These are phyloP conservation scores for Hypotaenidia okinawae DNA, from an alignment of 2,797 vertebrate species.

Conservation along the genomic window DNA sequence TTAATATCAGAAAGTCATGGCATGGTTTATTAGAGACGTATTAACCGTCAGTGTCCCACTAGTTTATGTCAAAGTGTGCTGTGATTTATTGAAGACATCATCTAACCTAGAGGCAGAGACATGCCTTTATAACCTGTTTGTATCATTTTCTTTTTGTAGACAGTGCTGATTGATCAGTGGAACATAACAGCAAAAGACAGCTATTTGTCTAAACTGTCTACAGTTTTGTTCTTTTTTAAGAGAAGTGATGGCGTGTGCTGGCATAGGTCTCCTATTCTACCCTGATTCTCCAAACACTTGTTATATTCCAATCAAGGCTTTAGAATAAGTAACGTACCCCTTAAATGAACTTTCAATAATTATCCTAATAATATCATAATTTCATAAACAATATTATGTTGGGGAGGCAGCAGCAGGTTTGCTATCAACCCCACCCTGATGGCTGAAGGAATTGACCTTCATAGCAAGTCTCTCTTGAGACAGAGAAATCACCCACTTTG, in stretches of 20 bases:
- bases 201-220: neutral
- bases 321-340: neutral
- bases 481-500: no score
- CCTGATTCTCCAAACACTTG: accelerated
- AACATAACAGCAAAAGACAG: neutral
- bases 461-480: no score
- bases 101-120: neutral
- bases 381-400: neutral
- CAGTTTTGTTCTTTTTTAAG: neutral
- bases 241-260: neutral
- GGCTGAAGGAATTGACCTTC: no score
- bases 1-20: neutral
- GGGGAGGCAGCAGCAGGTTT: no score
- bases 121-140: neutral
- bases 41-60: neutral
- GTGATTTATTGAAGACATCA: slow-evolving; percentile 12
- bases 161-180: neutral
- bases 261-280: neutral
- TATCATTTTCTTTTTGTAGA: neutral
- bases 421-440: no score
- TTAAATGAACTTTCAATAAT: neutral
- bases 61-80: neutral
- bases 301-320: neutral
- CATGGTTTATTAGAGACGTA: neutral
- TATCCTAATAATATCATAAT: neutral